phyloP scores from a whole-genome alignment of 2,888 invertebrate species.

The Mesorhabditis spiculigera region DNA sequence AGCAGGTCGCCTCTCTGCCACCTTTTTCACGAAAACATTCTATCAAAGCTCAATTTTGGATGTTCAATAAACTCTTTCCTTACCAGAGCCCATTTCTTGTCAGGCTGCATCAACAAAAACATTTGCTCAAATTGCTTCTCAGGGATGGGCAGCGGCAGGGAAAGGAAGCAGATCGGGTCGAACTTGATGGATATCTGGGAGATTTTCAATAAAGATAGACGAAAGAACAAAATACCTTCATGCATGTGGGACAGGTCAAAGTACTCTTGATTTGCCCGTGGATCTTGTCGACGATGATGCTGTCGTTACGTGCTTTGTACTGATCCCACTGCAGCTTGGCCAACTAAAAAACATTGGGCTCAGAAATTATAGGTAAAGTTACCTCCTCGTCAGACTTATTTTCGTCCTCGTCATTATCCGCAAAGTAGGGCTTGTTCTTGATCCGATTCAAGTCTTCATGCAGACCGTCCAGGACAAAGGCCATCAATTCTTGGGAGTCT shows the following conservation, averaged over 20 bases:
- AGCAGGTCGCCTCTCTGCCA: no score
- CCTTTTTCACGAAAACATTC: no score
- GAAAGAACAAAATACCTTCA: conserved; percentile 57
- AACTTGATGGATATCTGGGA: conserved; percentile 65
- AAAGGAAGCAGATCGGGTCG: conserved; percentile 68
- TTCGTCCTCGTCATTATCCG: conserved; percentile 63
- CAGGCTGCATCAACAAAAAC: conserved; percentile 42
- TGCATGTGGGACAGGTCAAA: conserved; percentile 66
- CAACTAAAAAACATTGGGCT: conserved; percentile 49
- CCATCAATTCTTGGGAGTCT: conserved; percentile 65
- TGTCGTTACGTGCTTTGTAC: conserved; percentile 66
- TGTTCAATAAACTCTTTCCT: not conserved
- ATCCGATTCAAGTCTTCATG: conserved; percentile 67
- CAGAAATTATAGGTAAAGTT: not conserved
- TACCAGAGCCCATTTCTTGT: conserved; percentile 46
- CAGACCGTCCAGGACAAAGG: conserved; percentile 66
- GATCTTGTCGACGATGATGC: conserved; percentile 66
- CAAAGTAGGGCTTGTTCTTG: conserved; percentile 65
- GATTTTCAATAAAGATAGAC: not conserved
- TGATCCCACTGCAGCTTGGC: conserved; percentile 65
- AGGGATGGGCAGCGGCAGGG: conserved; percentile 63
- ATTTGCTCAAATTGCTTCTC: conserved; percentile 62
- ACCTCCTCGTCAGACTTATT: conserved; percentile 25
- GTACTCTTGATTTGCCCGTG: conserved; percentile 67
- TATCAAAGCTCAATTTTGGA: no score